Evolutionary conservation across 2,797 vertebrate genomes (phyloP).

Genomic region (Enteromius viviparus): DNA sequence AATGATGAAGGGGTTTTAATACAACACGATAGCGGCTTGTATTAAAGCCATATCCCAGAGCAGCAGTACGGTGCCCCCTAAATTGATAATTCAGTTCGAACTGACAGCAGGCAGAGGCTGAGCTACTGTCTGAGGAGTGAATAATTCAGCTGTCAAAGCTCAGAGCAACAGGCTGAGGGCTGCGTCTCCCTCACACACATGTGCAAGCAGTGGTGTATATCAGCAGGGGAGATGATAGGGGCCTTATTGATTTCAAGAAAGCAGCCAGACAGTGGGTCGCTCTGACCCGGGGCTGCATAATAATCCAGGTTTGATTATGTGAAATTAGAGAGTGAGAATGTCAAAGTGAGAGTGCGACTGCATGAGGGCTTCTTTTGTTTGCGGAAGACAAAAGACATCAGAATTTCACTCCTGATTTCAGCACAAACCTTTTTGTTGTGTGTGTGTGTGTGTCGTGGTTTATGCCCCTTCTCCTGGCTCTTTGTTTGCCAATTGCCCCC

Average conservation of each 20-base stretch:
- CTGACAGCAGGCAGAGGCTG: conserved; percentile 73
- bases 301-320: conserved; percentile 54
- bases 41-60: conserved; percentile 21
- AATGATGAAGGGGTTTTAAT: conserved; percentile 43
- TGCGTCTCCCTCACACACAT: conserved; percentile 69
- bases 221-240: conserved; percentile 66
- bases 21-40: conserved; percentile 1
- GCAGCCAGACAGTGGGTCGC: conserved; percentile 75
- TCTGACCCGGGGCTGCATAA: conserved; percentile 74
- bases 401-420: conserved; percentile 30
- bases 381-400: conserved; percentile 15
- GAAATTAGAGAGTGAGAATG: conserved; percentile 37
- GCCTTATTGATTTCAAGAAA: conserved; percentile 74
- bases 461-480: conserved; percentile 22
- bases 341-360: conserved; percentile 13
- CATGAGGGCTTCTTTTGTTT: conserved; percentile 39
- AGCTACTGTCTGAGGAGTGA: conserved; percentile 79
- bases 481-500: conserved; percentile 47
- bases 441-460: conserved; percentile 5
- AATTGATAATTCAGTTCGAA: conserved; percentile 70
- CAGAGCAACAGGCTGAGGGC: conserved; percentile 72
- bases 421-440: background rate
- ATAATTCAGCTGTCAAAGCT: conserved; percentile 74
- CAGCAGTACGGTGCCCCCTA: conserved; percentile 48
- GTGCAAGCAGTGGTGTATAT: conserved; percentile 57